These are phyloP conservation scores for Hyperoodon ampullatus DNA, from an alignment of 2,113 vertebrate species.

Conservation along the genomic window DNA sequence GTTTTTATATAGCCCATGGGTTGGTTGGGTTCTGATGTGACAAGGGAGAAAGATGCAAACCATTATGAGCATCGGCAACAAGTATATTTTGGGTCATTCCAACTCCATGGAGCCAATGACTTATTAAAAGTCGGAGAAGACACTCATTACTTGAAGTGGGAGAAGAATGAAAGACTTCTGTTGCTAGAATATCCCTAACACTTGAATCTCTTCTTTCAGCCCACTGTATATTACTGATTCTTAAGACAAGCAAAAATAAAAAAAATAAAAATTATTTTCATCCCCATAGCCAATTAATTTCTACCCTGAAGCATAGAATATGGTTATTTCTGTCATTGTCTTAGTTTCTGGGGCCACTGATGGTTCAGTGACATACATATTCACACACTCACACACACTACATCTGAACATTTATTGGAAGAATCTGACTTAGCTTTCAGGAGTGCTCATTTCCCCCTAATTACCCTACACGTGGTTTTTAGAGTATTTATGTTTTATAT, in stretches of 20 bases:
- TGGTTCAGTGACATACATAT: background rate
- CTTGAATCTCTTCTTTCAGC: background rate
- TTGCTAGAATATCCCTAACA: background rate
- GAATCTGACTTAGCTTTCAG: background rate
- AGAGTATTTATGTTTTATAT: background rate
- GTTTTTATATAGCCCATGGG: background rate
- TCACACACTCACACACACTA: background rate
- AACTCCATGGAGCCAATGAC: background rate
- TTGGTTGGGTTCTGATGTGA: background rate
- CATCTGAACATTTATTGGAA: background rate
- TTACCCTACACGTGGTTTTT: background rate
- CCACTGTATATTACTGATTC: conserved; percentile 8
- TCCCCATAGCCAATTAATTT: conserved; percentile 15
- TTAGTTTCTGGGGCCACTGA: background rate
- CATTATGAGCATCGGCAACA: background rate
- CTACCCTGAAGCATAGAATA: conserved; percentile 60
- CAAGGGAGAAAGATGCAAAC: background rate
- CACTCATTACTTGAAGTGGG: background rate
- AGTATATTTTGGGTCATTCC: background rate
- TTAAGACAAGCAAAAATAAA: background rate
- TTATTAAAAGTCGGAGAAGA: background rate
- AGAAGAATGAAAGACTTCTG: background rate
- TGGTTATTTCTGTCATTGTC: conserved; percentile 55
- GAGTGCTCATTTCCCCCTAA: background rate
- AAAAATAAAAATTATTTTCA: background rate